These are phyloP conservation scores for Limnephilus lunatus DNA, from an alignment of 2,888 invertebrate species.

Conservation along the genomic window DNA sequence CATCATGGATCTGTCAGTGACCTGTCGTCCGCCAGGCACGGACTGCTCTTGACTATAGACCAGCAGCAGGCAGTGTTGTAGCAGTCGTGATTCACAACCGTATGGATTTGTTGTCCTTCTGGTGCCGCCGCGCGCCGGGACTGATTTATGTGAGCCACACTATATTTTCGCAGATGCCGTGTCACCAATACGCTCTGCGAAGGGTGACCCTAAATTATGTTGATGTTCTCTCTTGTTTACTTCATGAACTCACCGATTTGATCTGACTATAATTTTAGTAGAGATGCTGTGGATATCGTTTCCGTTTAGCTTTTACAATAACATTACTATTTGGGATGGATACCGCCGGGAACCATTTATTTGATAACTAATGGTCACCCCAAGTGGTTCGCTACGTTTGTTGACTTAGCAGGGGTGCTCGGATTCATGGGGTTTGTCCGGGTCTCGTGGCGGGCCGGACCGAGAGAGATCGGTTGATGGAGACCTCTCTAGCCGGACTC, in stretches of 20 bases:
- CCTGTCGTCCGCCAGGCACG: background rate
- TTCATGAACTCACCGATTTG: background rate
- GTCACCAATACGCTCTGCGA: background rate
- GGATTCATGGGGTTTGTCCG: no score
- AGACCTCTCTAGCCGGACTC: no score
- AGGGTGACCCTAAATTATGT: slow-evolving; percentile 22
- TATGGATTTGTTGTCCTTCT: slow-evolving; percentile 8
- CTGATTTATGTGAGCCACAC: slow-evolving; percentile 21
- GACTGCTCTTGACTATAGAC: background rate
- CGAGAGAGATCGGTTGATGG: no score
- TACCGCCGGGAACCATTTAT: no score
- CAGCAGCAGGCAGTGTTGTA: background rate
- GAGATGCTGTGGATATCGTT: background rate
- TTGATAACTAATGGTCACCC: no score
- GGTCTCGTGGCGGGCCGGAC: no score
- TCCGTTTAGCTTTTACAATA: no score
- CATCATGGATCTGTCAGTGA: background rate
- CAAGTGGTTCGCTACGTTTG: no score
- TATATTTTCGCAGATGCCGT: slow-evolving; percentile 18
- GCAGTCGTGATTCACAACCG: background rate
- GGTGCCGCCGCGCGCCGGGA: background rate
- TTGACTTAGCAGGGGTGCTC: no score
- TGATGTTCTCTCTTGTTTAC: background rate
- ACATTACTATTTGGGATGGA: no score
- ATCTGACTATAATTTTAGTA: background rate